These are phyloP conservation scores for Epizoanthus stellaris DNA, from an alignment of 92 coral and sea anemone genomes.

Conservation along the genomic window DNA sequence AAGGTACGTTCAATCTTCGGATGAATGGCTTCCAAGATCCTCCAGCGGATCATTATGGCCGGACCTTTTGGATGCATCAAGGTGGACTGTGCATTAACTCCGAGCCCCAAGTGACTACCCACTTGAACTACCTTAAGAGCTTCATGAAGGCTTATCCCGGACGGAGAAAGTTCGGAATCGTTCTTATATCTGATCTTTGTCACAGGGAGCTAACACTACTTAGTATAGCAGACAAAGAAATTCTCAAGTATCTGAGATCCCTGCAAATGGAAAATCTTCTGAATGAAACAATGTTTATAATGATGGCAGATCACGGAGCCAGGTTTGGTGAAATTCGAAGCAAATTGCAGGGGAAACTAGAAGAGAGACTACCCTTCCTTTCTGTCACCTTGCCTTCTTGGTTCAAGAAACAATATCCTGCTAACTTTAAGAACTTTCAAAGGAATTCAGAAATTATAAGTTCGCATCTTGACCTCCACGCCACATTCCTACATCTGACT, in stretches of 20 bases:
- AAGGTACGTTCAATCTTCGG: constrained; percentile 68
- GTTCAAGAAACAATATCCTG: constrained; percentile 55
- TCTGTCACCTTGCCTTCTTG: constrained; percentile 73
- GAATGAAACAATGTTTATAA: constrained; percentile 76
- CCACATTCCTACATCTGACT: constrained; percentile 69
- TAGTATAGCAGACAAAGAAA: constrained; percentile 58
- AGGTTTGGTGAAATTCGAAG: constrained; percentile 72
- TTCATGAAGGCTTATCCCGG: constrained; percentile 77
- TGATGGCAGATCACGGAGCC: constrained; percentile 82
- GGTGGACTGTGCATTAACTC: constrained; percentile 57
- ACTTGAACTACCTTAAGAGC: constrained; percentile 75
- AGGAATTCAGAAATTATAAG: constrained; percentile 60
- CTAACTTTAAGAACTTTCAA: constrained; percentile 39
- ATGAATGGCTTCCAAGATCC: constrained; percentile 69
- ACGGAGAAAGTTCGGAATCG: constrained; percentile 70
- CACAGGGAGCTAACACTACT: constrained; percentile 63
- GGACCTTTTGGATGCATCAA: constrained; percentile 58
- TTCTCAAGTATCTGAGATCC: constrained; percentile 54
- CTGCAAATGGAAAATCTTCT: constrained; percentile 62
- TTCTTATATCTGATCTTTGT: constrained; percentile 67
- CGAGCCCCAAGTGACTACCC: constrained; percentile 61
- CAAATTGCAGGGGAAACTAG: constrained; percentile 77
- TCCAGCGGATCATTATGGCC: constrained; percentile 78
- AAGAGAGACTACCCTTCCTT: constrained; percentile 80
- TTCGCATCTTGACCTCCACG: constrained; percentile 82